Evolutionary conservation across 2,113 vertebrate species (phyloP), one percentile per base, ranked within the genome.

Genomic region (Corydoras sp.): DNA sequence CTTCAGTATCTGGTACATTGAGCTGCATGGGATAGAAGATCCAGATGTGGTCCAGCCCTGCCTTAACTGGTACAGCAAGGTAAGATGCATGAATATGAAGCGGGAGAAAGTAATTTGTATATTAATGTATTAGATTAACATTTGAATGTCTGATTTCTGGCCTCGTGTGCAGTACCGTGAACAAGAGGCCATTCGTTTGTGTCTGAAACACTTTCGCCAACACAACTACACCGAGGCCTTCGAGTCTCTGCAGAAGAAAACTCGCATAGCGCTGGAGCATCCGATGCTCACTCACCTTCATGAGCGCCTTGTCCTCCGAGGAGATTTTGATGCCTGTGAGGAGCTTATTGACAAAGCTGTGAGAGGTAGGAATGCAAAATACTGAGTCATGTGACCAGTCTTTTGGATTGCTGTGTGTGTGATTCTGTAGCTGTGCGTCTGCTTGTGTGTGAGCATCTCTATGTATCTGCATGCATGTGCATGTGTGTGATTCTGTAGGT

Each of bases 51-150:
- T 99, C 77, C 96, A 98, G 50, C 97, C 97, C 4, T 99, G 97
- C 87, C 94, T 99, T 88, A 97, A 99, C 91, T 99, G 97, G 97
- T 99, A 99, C 83, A 99, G 96, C 88, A 99, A 98, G 95, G 96
- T 98, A 90, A 85, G 91, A 62, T 51, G 80, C 64, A 60, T 5
- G 10, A 14, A 58, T 24, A 30, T 9, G 2, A 10, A 43, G 18
- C 1, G 18, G 18, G 18, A 24, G 18, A 24, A 24, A 24, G 18
- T 24, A 24, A 24, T 24, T 24, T 24, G 18, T 24, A 24, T 24
- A 24, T 24, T 24, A 24, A 24, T 24, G 18, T 24, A 24, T 24
- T 24, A 24, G 18, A 24, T 24, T 24, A 24, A 24, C 18, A 24
- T 24, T 24, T 24, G 18, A 24, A 24, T 24, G 18, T 24, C 18